Base-by-base conservation (phyloP, 2,797 vertebrate genomes). In the Schizothorax lantsangensis region DNA sequence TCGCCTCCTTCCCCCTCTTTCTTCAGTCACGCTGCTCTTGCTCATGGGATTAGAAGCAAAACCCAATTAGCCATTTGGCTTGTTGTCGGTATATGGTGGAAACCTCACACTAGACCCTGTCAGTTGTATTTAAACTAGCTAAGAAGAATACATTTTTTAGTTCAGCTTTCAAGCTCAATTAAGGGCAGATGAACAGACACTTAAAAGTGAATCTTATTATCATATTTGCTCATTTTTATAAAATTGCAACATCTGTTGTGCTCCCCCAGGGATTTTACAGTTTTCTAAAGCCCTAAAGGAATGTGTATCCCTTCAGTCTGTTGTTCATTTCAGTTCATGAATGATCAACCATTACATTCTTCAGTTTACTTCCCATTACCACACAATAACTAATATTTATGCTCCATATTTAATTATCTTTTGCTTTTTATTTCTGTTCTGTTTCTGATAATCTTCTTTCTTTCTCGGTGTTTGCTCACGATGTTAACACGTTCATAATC, bases 231-330 rank as follows among this genome's bases (percentile, higher is more conserved):
- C 5, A 10, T 36, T 57, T n/a, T 43, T 54, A 62, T 40, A 26
- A 83, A 54, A 52, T 38, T 33, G 59, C 19, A 79, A 57, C 30
- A 62, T 82, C 62, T 85, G 17, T 64, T 85, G 68, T 72, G 66
- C 45, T 73, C 87, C 84, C 87, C 86, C 82, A 86, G 88, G 84
- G 88, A 89, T 89, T 86, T 81, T 89, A 88, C 84, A 73, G 84
- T 78, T 80, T 75, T 74, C 64, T 73, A 71, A 83, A 79, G 54
- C 80, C 74, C 74, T 72, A 74, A 9, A 75, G 33, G 72, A 54
- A 80, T 59, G 71, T 47, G 23, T 40, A 26, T 49, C 59, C 62
- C 59, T 66, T 81, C 52, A 75, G 26, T 45, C 26, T 59, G 21
- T 72, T 85, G 38, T 86, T 80, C 54, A 73, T 80, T 72, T 80